Percentiles rank a stretch among this genome's conserved stretches.
These are phyloP conservation scores for Nephotettix cincticeps DNA, from an alignment of 1,140 invertebrate species.

Conservation along the genomic window DNA sequence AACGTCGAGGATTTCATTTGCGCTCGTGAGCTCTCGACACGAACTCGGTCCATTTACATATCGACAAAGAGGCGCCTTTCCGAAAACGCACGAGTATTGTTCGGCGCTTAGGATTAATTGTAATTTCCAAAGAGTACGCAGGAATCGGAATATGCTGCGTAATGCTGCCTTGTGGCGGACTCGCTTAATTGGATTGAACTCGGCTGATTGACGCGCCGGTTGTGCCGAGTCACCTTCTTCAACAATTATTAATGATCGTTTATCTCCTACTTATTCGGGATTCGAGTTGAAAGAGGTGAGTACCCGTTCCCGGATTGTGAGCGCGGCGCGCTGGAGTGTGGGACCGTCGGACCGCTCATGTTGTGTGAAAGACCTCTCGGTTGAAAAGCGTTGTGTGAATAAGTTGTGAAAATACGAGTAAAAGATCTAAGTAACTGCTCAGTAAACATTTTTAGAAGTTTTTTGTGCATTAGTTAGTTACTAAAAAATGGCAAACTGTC, in stretches of 20 bases:
- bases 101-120: constrained; percentile 16
- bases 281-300: constrained; percentile 5
- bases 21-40: background rate
- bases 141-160: constrained; percentile 18
- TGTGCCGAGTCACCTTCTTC: constrained; percentile 19
- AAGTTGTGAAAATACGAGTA: no score
- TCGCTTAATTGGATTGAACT: constrained; percentile 20
- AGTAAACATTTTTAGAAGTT: no score
- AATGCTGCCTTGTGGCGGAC: constrained; percentile 12
- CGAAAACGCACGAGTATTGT: background rate
- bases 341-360: no score
- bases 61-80: constrained; percentile 3
- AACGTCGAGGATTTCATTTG: constrained; percentile 7
- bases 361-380: no score
- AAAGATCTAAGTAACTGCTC: no score
- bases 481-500: no score
- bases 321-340: no score
- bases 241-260: constrained; percentile 27
- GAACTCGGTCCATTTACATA: constrained; percentile 20
- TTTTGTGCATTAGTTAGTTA: no score
- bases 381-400: no score
- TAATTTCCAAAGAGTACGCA: constrained; percentile 21
- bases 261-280: constrained; percentile 22
- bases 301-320: no score
- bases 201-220: constrained; percentile 13